These are phyloP conservation scores for Nasonia longicornis DNA, from an alignment of 1,140 invertebrate genomes.

Conservation along the genomic window DNA sequence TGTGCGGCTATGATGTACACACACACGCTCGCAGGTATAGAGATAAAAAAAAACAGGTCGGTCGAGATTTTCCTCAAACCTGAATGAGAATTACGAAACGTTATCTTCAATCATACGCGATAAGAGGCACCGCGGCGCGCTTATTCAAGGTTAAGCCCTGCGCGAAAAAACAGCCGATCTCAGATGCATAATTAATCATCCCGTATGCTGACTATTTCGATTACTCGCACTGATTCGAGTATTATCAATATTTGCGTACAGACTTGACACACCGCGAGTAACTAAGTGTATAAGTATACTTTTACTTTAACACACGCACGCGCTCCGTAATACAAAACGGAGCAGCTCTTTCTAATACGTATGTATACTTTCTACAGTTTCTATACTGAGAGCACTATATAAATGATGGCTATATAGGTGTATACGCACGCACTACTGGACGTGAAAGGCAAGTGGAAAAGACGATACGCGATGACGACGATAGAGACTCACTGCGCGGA, in stretches of 20 bases:
- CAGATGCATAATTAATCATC: not conserved
- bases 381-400: too few species aligned
- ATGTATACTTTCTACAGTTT: slow-evolving; percentile 4
- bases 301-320: too few species aligned
- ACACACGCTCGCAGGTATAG: not conserved
- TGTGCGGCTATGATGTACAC: too few species aligned
- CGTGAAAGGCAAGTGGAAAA: not conserved
- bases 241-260: too few species aligned
- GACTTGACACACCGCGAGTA: too few species aligned
- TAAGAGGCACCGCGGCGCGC: not conserved
- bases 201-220: too few species aligned
- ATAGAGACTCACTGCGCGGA: not conserved
- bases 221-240: too few species aligned
- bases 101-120: slow-evolving; percentile 1
- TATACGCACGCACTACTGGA: not conserved
- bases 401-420: too few species aligned
- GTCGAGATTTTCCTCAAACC: slow-evolving; percentile 5
- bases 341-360: not conserved
- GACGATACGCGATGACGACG: too few species aligned
- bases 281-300: too few species aligned
- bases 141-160: slow-evolving; percentile 34
- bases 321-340: too few species aligned
- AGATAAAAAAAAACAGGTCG: not conserved
- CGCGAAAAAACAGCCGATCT: slow-evolving; percentile 1
- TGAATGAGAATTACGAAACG: not conserved